Evolutionary conservation across 2,888 invertebrate genomes (phyloP), one percentile per base, ranked within the genome.

Genomic region (Linnaemya vulpina): DNA sequence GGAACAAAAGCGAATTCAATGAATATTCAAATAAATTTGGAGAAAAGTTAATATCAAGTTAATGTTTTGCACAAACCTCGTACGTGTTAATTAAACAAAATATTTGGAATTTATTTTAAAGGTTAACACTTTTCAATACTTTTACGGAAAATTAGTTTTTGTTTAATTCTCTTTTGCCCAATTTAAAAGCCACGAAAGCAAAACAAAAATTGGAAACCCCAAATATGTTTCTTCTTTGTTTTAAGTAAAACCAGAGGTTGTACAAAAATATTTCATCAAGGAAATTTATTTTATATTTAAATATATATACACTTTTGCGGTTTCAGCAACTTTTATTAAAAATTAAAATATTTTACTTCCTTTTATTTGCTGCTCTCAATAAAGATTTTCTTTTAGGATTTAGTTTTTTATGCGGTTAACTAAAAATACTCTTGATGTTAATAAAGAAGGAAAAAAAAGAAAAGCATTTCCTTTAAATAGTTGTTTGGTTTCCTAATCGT

Each of bases 401-500:
- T 74, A 35, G 58, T 46, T 17, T 25, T 43, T 75, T 53, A 2
- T 46, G 58, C 65, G 58, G 51, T 67, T 58, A 60, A 62, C 55
- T 71, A 43, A 82, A n/a, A 68, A 58, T 62, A 62, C 67, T 74
- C 38, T 85, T 82, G 82, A 80, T 71, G 65, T 67, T 51, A 46
- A 46, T 43, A 51, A 67, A 67, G 58, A 73, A 35, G 43, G 30
- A 77, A 77, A 62, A 63, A 75, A 73, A 43, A 67, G 20, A 73
- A 77, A 62, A 62, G 71, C 30, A 76, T 74, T 83, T 86, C 73
- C 68, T 74, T 80, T 58, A 73, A 80, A 83, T 83, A 86, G 86
- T 80, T 80, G 73, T 83, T 80, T 79, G 83, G 73, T 83, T 80
- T 77, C 86, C 76, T 83, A 80, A 86, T 68, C 80, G 83, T 58